Evolutionary conservation across 1,140 invertebrate species (phyloP), one percentile per base, ranked within the genome.

Genomic region (Whitmania pigra): DNA sequence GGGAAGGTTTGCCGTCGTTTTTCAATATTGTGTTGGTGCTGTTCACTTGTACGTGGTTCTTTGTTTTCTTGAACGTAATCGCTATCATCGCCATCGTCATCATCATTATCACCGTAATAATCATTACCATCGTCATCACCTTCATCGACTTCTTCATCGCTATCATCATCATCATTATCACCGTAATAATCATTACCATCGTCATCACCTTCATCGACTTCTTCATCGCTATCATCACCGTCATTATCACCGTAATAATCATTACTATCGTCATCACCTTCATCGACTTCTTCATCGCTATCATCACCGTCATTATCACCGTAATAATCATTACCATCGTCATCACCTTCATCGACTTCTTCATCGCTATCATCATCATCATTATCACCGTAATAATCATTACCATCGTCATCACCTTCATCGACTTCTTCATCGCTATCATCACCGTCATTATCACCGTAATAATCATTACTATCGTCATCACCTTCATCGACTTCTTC

Each of bases 291-390:
- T 36, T 36, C 6, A 36, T 36, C 43, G 13, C 43, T 49, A 49
- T 49, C 5, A 49, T 49, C 43, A 49, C 27, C 15, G 15, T 68
- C 67, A 20, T 68, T 29, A 68, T 31, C 67, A n/a, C n/a, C n/a
- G n/a, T n/a, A n/a, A n/a, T n/a, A n/a, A 68, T 49, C 43, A 49
- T 49, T 15, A 49, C 13, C 43, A 17, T 1, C 31, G 31, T 36
- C n/a, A n/a, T n/a, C n/a, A n/a, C n/a, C n/a, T n/a, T n/a, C n/a
- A n/a, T n/a, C n/a, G n/a, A n/a, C n/a, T n/a, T n/a, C n/a, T n/a
- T n/a, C n/a, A n/a, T n/a, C n/a, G n/a, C 27, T 20, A 20, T 68
- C 67, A 20, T 68, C 67, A 68, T 31, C 67, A 68, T 49, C 43
- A 49, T 49, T 15, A 49, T 49, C 43, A 17, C 11, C 31, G 31